Conservation (phyloP, 2,888 invertebrate genomes). For the Sinelater perroti region DNA sequence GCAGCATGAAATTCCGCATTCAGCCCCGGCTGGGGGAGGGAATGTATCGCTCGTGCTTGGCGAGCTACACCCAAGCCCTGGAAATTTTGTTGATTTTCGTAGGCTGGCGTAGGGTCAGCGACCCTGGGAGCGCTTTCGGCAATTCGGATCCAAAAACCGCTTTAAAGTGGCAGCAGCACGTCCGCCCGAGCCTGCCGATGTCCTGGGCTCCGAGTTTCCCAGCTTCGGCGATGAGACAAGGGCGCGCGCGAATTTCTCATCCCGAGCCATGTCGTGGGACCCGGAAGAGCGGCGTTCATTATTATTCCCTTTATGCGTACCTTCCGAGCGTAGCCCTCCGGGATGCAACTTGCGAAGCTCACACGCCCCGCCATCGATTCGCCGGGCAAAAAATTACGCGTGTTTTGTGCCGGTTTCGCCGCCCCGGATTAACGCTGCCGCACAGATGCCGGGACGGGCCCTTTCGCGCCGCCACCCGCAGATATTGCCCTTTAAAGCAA, state of each 20-base stretch:
- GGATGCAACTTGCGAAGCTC: conserved; percentile 30
- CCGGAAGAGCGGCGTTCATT: conserved; percentile 39
- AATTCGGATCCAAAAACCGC: conserved; percentile 30
- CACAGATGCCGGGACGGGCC: no score
- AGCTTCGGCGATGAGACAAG: conserved; percentile 37
- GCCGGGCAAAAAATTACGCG: conserved; percentile 13
- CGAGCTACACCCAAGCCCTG: conserved; percentile 39
- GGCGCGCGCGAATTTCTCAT: conserved; percentile 37
- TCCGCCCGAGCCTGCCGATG: conserved; percentile 22
- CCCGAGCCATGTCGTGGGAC: conserved; percentile 36
- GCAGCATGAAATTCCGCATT: no score
- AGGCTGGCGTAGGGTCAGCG: conserved; percentile 34
- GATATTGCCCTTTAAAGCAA: no score
- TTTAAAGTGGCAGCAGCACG: conserved; percentile 30
- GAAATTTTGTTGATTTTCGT: conserved; percentile 39
- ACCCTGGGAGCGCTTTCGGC: conserved; percentile 31
- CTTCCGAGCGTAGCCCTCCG: conserved; percentile 30
- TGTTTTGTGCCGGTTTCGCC: conserved; percentile 10
- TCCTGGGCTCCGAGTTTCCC: conserved; percentile 22
- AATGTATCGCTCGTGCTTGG: conserved; percentile 31
- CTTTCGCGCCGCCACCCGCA: no score
- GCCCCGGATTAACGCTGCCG: neutral
- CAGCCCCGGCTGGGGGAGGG: conserved; percentile 19
- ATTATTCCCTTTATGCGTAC: conserved; percentile 37
- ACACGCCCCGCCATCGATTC: conserved; percentile 27